A percentile compares a stretch with the other conserved stretches of the same genome.
Conservation (phyloP, 1,140 invertebrate genomes). For the Pentalonia nigronervosa region DNA sequence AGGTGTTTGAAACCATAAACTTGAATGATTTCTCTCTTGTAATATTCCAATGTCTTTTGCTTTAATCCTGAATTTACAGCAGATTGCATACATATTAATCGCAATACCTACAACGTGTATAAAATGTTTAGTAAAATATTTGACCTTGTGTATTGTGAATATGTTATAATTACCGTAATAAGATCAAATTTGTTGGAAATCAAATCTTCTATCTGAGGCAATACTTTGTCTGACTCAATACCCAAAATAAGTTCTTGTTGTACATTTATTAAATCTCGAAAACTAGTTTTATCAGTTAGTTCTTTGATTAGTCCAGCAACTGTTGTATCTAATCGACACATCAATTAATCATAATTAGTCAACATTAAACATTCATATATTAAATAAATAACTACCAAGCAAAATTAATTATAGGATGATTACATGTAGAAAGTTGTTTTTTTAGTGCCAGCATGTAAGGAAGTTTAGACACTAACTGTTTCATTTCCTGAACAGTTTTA, state of each 20-base stretch:
- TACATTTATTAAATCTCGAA: slow-evolving; percentile 72
- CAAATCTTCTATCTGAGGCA: slow-evolving; percentile 88
- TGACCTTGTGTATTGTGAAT: background rate
- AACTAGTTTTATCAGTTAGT: slow-evolving; percentile 72
- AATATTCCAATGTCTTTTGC: slow-evolving; percentile 87
- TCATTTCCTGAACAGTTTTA: slow-evolving; percentile 91
- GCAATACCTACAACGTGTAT: slow-evolving; percentile 69
- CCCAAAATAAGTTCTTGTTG: slow-evolving; percentile 94
- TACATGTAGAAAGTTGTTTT: slow-evolving; percentile 65
- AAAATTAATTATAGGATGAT: slow-evolving; percentile 64
- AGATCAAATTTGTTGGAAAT: slow-evolving; percentile 85
- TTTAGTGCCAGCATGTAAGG: slow-evolving; percentile 90
- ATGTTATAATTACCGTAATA: slow-evolving; percentile 69
- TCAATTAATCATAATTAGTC: slow-evolving; percentile 58
- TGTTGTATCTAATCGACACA: slow-evolving; percentile 70
- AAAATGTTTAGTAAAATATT: background rate
- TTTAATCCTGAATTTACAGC: slow-evolving; percentile 88
- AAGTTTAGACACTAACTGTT: slow-evolving; percentile 88
- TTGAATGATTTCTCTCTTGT: slow-evolving; percentile 90
- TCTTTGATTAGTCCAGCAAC: slow-evolving; percentile 81
- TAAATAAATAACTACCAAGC: slow-evolving; percentile 73
- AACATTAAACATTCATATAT: background rate
- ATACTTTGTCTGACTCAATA: slow-evolving; percentile 87
- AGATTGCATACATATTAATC: slow-evolving; percentile 90
- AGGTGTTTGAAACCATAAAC: slow-evolving; percentile 90